Conservation (phyloP, 1,140 invertebrate species). For the Maconellicoccus hirsutus region DNA sequence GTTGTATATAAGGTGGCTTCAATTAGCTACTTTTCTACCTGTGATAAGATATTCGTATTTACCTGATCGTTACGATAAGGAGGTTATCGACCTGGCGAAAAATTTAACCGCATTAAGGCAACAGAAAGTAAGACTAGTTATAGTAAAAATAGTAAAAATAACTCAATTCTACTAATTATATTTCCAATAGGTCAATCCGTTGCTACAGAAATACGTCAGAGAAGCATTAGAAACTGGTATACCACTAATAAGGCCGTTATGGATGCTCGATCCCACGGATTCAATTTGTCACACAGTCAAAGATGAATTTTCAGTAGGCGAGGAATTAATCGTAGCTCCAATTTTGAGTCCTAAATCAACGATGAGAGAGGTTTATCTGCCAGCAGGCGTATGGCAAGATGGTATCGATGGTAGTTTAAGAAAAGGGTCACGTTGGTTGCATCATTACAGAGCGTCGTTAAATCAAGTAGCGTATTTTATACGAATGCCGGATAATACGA, state of each 20-base stretch:
- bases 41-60: constrained; percentile 81
- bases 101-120: constrained; percentile 60
- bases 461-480: constrained; percentile 74
- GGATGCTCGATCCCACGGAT: constrained; percentile 81
- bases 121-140: constrained; percentile 46
- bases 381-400: constrained; percentile 78
- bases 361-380: constrained; percentile 62
- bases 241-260: constrained; percentile 77
- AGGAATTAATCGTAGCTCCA: constrained; percentile 83
- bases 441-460: constrained; percentile 66
- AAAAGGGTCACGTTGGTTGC: constrained; percentile 79
- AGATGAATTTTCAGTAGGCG: constrained; percentile 83
- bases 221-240: constrained; percentile 63
- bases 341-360: constrained; percentile 56
- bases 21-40: constrained; percentile 81
- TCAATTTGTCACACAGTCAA: constrained; percentile 59
- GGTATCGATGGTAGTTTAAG: constrained; percentile 70
- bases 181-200: constrained; percentile 48
- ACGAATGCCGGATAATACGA: constrained; percentile 69
- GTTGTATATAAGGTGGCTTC: constrained; percentile 87
- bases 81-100: constrained; percentile 62
- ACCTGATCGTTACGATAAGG: constrained; percentile 73
- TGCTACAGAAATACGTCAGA: constrained; percentile 60
- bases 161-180: no score
- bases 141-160: no score